phyloP scores from a whole-genome alignment of 2,888 invertebrate genomes.

The Biston betularia region DNA sequence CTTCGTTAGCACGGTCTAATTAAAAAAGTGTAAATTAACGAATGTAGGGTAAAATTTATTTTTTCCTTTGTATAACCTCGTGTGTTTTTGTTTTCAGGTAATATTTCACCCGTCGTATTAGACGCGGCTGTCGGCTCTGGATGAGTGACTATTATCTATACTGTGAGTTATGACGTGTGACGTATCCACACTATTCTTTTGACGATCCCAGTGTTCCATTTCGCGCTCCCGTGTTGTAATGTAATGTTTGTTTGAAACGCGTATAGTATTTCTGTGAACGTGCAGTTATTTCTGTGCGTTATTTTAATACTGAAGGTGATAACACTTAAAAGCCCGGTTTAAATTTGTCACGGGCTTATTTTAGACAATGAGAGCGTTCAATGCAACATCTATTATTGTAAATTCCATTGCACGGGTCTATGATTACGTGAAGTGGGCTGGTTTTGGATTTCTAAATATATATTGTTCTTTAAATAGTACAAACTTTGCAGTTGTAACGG shows the following conservation, averaged over 20 bases:
- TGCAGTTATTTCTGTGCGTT: conserved; percentile 76
- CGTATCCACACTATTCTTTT: conserved; percentile 57
- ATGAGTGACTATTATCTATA: not conserved
- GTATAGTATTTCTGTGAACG: conserved; percentile 71
- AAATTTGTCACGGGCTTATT: conserved; percentile 77
- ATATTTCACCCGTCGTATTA: conserved; percentile 54
- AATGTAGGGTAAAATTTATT: conserved; percentile 55
- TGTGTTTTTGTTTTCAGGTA: conserved; percentile 74
- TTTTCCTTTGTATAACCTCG: conserved; percentile 59
- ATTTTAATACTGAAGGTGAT: conserved; percentile 81
- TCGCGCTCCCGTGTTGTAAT: conserved; percentile 62
- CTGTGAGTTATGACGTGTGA: conserved; percentile 45
- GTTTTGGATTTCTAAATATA: conserved; percentile 27
- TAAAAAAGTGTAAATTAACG: conserved; percentile 64
- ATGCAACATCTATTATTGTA: conserved; percentile 61
- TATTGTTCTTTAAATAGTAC: conserved; percentile 11
- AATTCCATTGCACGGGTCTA: conserved; percentile 32
- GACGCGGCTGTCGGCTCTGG: conserved; percentile 36
- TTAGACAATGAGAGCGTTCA: conserved; percentile 70
- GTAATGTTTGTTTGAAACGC: conserved; percentile 59
- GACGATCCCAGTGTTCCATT: conserved; percentile 56
- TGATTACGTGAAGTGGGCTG: conserved; percentile 26
- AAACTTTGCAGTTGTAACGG: not conserved
- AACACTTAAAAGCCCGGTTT: conserved; percentile 70
- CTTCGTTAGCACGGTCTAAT: conserved; percentile 81